Evolutionary conservation across 2,797 vertebrate species (phyloP).

Genomic region (Erpetoichthys calabaricus): DNA sequence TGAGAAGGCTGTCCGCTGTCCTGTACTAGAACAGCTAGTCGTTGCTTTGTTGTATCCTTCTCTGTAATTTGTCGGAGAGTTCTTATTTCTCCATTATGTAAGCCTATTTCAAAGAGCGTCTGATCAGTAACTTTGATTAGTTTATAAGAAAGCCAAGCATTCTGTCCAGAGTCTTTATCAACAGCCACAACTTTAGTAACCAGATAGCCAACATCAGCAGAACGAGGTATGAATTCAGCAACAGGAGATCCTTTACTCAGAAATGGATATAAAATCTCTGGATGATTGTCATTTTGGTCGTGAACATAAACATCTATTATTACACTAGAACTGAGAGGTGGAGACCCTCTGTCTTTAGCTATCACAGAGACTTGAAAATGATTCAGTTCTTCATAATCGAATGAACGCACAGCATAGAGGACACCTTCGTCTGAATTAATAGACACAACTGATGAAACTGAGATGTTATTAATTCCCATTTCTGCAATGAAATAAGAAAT

Average conservation of each 20-base stretch:
- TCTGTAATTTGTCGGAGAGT: slow-evolving; percentile 32
- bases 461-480: slow-evolving; percentile 9
- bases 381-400: slow-evolving; percentile 35
- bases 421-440: slow-evolving; percentile 37
- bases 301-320: slow-evolving; percentile 24
- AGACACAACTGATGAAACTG: slow-evolving; percentile 30
- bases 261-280: slow-evolving; percentile 29
- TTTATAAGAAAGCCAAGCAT: slow-evolving; percentile 60
- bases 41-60: slow-evolving; percentile 32
- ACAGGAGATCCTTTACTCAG: slow-evolving; percentile 28
- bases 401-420: slow-evolving; percentile 27
- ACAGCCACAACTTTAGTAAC: slow-evolving; percentile 59
- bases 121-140: slow-evolving; percentile 42
- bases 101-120: slow-evolving; percentile 40
- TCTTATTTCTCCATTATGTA: slow-evolving; percentile 45
- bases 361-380: slow-evolving; percentile 29
- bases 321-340: slow-evolving; percentile 27
- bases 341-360: slow-evolving; percentile 30
- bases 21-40: slow-evolving; percentile 22
- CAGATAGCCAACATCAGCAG: slow-evolving; percentile 52
- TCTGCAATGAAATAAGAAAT: slow-evolving; percentile 21
- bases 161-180: slow-evolving; percentile 51
- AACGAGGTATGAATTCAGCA: slow-evolving; percentile 52
- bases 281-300: slow-evolving; percentile 32
- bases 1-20: slow-evolving; percentile 35